These are phyloP conservation scores for Augochlorella aurata DNA, from an alignment of 2,888 invertebrate genomes.

Conservation along the genomic window DNA sequence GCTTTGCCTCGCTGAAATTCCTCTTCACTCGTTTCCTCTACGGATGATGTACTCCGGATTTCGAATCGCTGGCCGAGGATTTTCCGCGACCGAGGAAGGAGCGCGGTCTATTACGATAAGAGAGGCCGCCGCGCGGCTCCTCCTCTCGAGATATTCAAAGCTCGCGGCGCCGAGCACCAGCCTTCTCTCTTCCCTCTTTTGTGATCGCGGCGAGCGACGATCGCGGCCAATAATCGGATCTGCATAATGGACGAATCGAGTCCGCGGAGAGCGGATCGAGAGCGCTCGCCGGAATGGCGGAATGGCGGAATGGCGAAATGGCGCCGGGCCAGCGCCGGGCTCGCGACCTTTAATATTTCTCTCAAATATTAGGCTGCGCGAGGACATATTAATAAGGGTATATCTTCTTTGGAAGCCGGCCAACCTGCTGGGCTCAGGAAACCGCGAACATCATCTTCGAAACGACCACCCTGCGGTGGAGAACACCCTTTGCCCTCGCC, in stretches of 20 bases:
- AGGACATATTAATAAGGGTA: slow-evolving; percentile 5
- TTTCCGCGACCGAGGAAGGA: too few relatives aligned
- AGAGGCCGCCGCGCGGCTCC: not conserved
- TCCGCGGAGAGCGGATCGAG: slow-evolving; percentile 45
- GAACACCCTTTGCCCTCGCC: not conserved
- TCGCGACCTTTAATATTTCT: slow-evolving; percentile 3
- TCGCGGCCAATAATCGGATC: slow-evolving; percentile 47
- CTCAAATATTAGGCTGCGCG: slow-evolving; percentile 2
- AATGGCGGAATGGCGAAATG: not conserved
- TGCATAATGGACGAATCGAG: slow-evolving; percentile 42
- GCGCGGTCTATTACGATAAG: slow-evolving; percentile 3
- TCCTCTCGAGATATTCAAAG: slow-evolving; percentile 4
- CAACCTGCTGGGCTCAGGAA: not conserved
- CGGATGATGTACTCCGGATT: not conserved
- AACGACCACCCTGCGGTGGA: not conserved
- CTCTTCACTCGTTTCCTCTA: not conserved
- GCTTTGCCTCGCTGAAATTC: not conserved
- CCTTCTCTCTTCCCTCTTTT: not conserved
- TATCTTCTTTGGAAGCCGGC: not conserved
- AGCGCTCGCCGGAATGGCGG: not conserved
- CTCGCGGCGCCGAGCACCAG: not conserved
- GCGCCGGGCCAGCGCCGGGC: not conserved
- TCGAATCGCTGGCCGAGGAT: not conserved
- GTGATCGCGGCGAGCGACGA: slow-evolving; percentile 1
- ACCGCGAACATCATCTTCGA: not conserved